These are phyloP conservation scores for Noturus placidus DNA, from an alignment of 2,113 vertebrate genomes.

Conservation along the genomic window DNA sequence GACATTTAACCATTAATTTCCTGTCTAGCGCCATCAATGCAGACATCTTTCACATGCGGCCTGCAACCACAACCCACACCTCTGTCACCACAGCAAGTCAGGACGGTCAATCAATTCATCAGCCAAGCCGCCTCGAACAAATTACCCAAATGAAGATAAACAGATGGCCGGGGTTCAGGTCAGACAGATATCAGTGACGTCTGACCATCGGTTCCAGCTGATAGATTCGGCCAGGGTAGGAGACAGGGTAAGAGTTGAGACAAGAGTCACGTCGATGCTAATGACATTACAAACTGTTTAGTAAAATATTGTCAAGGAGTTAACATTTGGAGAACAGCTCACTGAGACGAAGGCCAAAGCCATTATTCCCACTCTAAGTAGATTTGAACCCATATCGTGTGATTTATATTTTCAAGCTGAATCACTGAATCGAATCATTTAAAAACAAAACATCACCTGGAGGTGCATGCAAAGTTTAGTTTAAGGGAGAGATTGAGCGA, in stretches of 20 bases:
- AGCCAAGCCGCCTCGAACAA: conserved; percentile 38
- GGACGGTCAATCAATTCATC: conserved; percentile 36
- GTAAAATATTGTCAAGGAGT: conserved; percentile 61
- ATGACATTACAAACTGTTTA: conserved; percentile 56
- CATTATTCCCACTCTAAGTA: conserved; percentile 53
- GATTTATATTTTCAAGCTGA: conserved; percentile 38
- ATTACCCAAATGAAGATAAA: conserved; percentile 57
- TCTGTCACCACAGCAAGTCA: conserved; percentile 25
- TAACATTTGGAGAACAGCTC: conserved; percentile 57
- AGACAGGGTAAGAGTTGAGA: conserved; percentile 48
- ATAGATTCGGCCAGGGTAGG: conserved; percentile 40
- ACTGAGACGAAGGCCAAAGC: conserved; percentile 55
- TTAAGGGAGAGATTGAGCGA: conserved; percentile 68
- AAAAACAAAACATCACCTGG: conserved; percentile 34
- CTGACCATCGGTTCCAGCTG: conserved; percentile 46
- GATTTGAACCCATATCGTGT: conserved; percentile 50
- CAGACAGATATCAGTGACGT: conserved; percentile 54
- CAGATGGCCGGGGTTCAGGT: conserved; percentile 41
- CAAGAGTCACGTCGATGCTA: conserved; percentile 55
- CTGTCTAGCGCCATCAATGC: not conserved
- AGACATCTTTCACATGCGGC: not conserved
- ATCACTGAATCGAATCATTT: conserved; percentile 40
- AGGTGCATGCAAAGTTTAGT: conserved; percentile 14
- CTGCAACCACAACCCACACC: conserved; percentile 32
- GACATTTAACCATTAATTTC: conserved; percentile 5